Evolutionary conservation across 2,888 invertebrate species (phyloP).

Genomic region (Lordiphosa andalusiaca): DNA sequence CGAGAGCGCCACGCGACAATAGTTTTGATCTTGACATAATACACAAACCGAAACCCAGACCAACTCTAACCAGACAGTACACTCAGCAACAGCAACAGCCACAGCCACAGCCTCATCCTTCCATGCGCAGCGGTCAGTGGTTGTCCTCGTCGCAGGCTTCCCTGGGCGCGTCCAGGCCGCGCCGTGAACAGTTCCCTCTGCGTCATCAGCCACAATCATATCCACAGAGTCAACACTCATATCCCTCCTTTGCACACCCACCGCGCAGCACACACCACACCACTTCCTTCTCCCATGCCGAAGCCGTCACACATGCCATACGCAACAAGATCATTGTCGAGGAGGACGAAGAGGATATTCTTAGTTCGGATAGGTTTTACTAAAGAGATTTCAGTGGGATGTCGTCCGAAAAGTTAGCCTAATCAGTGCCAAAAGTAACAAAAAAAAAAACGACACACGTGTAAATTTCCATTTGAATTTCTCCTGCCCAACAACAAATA

Average conservation of each 20-base stretch:
- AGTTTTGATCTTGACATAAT: constrained; percentile 70
- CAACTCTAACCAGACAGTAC: constrained; percentile 25
- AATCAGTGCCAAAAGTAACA: constrained; percentile 28
- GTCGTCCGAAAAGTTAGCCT: constrained; percentile 1
- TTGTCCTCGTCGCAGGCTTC: constrained; percentile 52
- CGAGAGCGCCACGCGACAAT: constrained; percentile 75
- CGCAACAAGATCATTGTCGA: constrained; percentile 76
- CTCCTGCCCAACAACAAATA: constrained; percentile 20
- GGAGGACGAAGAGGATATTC: constrained; percentile 78
- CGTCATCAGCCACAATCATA: constrained; percentile 64
- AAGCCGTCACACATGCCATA: constrained; percentile 72
- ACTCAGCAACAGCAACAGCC: constrained; percentile 26
- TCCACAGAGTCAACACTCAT: constrained; percentile 42
- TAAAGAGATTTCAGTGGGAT: constrained; percentile 77
- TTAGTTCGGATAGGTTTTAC: constrained; percentile 79
- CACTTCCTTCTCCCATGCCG: constrained; percentile 50
- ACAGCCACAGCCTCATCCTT: constrained; percentile 25
- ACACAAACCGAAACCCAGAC: constrained; percentile 43
- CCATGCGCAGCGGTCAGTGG: constrained; percentile 42
- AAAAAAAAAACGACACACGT: constrained; percentile 36
- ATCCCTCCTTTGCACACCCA: constrained; percentile 48
- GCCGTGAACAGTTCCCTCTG: constrained; percentile 57
- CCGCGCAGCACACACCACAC: constrained; percentile 28
- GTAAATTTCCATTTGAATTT: constrained; percentile 55
- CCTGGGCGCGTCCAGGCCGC: constrained; percentile 32